Conservation (phyloP, 2,113 vertebrate genomes). For the Petrocephalus zakoni region DNA sequence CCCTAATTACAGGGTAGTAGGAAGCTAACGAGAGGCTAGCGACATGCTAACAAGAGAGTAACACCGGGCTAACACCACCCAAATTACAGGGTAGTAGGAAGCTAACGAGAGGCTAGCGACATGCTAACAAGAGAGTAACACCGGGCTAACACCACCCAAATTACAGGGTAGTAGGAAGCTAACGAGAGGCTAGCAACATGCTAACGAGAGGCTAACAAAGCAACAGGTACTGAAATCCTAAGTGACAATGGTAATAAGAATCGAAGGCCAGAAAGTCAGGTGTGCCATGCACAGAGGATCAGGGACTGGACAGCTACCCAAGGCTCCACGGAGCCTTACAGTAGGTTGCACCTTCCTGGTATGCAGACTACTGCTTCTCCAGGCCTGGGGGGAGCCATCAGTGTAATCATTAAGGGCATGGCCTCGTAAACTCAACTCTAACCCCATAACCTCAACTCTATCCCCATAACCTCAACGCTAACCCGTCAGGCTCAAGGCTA, state of each 20-base stretch:
- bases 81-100: too few relatives aligned
- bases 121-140: too few relatives aligned
- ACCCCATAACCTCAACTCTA: not conserved
- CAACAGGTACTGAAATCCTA: not conserved
- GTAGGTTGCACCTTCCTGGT: not conserved
- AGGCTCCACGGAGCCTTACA: not conserved
- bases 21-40: not conserved
- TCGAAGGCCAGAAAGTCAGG: not conserved
- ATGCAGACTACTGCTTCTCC: not conserved
- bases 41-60: not conserved
- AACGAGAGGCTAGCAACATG: too few relatives aligned
- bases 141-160: too few relatives aligned
- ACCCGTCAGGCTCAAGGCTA: not conserved
- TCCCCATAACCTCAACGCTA: not conserved
- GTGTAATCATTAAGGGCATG: not conserved
- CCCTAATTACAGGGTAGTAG: not conserved
- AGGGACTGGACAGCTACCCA: not conserved
- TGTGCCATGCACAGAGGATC: not conserved
- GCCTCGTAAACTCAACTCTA: not conserved
- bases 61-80: not conserved
- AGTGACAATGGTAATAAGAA: not conserved
- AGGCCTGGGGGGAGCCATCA: not conserved
- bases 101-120: not conserved
- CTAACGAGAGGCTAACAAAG: not conserved
- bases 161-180: too few relatives aligned